phyloP scores from a whole-genome alignment of 1,140 invertebrate genomes.

The Harlomillsia oculata region DNA sequence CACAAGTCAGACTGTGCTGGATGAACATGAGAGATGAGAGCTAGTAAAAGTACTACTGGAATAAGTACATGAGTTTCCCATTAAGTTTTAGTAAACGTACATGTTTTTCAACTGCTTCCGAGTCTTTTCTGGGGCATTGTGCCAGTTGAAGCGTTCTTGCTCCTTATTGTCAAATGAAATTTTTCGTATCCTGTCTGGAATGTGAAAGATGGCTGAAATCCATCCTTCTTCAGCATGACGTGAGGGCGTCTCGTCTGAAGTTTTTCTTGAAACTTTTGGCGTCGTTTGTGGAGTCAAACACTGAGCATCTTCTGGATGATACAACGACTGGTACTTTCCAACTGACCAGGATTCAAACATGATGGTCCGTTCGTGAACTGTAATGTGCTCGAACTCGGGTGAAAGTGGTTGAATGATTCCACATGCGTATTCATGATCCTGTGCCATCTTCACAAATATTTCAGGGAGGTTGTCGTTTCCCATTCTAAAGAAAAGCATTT shows the following conservation, averaged over 20 bases:
- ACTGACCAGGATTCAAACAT: slow-evolving; percentile 5
- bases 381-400: too few species aligned
- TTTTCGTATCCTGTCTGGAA: slow-evolving; percentile 13
- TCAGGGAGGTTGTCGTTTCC: background rate
- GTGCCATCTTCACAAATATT: slow-evolving; percentile 1
- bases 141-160: slow-evolving; percentile 1
- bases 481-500: too few species aligned
- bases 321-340: slow-evolving; percentile 9
- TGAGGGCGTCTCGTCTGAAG: background rate
- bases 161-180: background rate
- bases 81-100: slow-evolving; percentile 8
- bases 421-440: slow-evolving; percentile 17
- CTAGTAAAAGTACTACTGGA: background rate
- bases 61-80: background rate
- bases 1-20: background rate
- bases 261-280: too few species aligned
- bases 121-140: background rate
- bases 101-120: slow-evolving; percentile 12
- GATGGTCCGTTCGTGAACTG: too few species aligned
- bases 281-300: too few species aligned
- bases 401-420: slow-evolving; percentile 10
- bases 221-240: background rate
- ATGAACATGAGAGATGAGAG: background rate
- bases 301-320: too few species aligned
- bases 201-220: background rate